Base-by-base conservation (phyloP, 2,888 invertebrate species). In the Agrochola lota region DNA sequence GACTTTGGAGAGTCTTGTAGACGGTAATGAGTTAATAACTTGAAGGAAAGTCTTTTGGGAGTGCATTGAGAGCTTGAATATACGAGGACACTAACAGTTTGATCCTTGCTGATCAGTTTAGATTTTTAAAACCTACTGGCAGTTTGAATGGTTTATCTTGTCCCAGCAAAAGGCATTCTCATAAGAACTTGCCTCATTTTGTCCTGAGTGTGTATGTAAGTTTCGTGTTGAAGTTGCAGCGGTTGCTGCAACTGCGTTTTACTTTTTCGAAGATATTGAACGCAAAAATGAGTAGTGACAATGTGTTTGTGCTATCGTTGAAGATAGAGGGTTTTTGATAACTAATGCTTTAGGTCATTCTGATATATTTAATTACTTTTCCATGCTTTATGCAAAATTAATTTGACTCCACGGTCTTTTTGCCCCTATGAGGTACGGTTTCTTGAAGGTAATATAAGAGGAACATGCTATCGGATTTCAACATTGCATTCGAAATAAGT, bases 401-500 rank as follows among this genome's bases (percentile, higher is more conserved):
- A 43, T 52, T 76, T 43, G 11, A 46, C 11, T 66, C 23, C 17
- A n/a, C 59, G 15, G 30, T 26, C 2, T 40, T 64, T 74, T 49
- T 12, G 20, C 4, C 8, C 2, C 60, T 9, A n/a, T 11, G 3
- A 62, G 20, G 35, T 15, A 55, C 5, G 12, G 12, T 20, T 81
- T 49, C 9, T 74, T 46, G 2, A 52, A 71, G 67, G 23, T 59
- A 73, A 26, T 72, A 67, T 43, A 80, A 71, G 43, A 74, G 11
- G 12, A 60, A 68, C 43, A 71, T 40, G 59, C 12, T 63, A 70
- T 76, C n/a, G n/a, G 52, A 70, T 76, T 72, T 43, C 59, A 57
- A 77, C 20, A 73, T 74, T 77, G 63, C 63, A 60, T 26, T 73
- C 7, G 12, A 85, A 68, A 64, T 68, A 71, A 71, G 49, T 64